Percentiles rank a stretch among this genome's conserved stretches.
phyloP scores from a whole-genome alignment of 2,888 invertebrate species.

The Tuta absoluta region DNA sequence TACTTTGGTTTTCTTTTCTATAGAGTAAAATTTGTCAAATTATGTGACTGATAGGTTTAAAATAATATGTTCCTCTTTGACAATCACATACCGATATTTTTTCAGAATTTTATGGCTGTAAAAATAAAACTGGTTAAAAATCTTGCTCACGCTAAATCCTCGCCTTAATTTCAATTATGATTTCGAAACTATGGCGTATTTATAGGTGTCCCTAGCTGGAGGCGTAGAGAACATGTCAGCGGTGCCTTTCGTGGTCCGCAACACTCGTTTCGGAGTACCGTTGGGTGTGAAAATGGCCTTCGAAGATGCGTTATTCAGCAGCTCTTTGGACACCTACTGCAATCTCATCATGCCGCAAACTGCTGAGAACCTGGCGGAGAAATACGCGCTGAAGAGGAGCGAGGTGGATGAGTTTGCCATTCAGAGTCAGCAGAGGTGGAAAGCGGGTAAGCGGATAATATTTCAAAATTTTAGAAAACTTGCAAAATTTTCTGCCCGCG shows the following conservation, averaged over 20 bases:
- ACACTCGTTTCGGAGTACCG: conserved; percentile 91
- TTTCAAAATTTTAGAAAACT: too few species aligned
- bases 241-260: conserved; percentile 90
- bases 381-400: conserved; percentile 88
- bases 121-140: too few species aligned
- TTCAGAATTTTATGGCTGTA: too few species aligned
- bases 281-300: conserved; percentile 88
- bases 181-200: conserved; percentile 37
- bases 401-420: conserved; percentile 93
- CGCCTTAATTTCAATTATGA: too few species aligned
- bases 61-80: too few species aligned
- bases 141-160: too few species aligned
- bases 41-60: too few species aligned
- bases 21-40: too few species aligned
- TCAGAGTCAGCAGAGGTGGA: conserved; percentile 93
- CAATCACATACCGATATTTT: too few species aligned
- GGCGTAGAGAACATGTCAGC: conserved; percentile 98
- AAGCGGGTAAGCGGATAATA: conserved; percentile 81
- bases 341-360: conserved; percentile 97
- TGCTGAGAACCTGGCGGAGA: conserved; percentile 94
- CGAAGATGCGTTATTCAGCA: conserved; percentile 88
- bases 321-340: conserved; percentile 92
- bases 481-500: too few species aligned
- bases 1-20: too few species aligned
- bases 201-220: conserved; percentile 92